These are phyloP conservation scores for Dryomyza anilis DNA, from an alignment of 2,888 invertebrate genomes.

Conservation along the genomic window DNA sequence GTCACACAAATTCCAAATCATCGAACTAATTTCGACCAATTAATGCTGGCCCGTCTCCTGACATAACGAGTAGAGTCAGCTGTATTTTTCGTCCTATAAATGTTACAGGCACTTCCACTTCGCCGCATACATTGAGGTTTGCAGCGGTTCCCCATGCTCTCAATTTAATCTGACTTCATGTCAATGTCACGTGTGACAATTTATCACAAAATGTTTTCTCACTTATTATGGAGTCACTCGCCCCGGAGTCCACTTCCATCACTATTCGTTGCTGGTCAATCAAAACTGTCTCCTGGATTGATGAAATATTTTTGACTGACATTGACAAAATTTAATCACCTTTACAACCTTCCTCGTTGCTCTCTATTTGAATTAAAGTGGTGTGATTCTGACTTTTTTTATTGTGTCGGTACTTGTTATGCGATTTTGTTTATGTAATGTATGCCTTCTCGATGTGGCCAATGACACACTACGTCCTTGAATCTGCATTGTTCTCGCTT, in stretches of 20 bases:
- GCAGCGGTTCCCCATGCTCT: background rate
- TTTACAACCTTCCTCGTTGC: no score
- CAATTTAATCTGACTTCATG: background rate
- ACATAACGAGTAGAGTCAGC: background rate
- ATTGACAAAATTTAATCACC: no score
- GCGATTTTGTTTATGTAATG: constrained; percentile 12
- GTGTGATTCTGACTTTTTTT: background rate
- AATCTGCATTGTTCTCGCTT: no score
- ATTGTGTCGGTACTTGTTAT: background rate
- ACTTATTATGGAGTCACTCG: background rate
- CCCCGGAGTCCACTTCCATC: no score
- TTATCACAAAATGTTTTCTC: constrained; percentile 4
- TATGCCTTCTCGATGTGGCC: constrained; percentile 13
- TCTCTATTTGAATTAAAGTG: no score
- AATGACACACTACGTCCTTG: constrained; percentile 5
- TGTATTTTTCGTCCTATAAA: background rate
- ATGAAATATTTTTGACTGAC: background rate
- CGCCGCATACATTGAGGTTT: no score
- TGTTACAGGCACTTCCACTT: no score
- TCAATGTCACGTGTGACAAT: background rate
- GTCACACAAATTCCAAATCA: no score
- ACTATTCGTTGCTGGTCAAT: background rate
- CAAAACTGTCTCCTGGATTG: no score
- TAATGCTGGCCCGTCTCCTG: no score
- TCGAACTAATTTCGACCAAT: constrained; percentile 27